Evolutionary conservation across 2,113 vertebrate genomes (phyloP).

Genomic region (Euleptes europaea): DNA sequence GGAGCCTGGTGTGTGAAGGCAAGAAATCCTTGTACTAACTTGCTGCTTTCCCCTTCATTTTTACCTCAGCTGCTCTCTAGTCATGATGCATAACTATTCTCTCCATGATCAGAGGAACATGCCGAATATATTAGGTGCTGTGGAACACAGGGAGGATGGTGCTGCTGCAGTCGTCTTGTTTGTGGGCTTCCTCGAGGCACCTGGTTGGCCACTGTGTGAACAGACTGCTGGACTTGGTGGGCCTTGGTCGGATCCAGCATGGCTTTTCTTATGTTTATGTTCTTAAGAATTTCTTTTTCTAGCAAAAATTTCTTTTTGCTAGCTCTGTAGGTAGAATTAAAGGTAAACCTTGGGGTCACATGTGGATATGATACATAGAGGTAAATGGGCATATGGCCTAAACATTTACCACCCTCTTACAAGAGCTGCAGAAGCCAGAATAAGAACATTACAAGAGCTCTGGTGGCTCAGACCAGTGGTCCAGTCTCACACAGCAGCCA

Average conservation of each 20-base stretch:
- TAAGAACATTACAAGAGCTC: not conserved
- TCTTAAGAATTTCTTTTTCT: not conserved
- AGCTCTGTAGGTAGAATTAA: not conserved
- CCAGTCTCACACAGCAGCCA: no score
- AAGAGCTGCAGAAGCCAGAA: not conserved
- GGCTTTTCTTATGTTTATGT: no score
- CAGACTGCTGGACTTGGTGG: no score
- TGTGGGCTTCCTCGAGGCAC: no score
- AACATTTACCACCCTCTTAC: not conserved
- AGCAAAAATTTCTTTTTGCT: not conserved
- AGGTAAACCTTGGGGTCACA: not conserved
- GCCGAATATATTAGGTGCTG: no score
- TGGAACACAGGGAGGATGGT: no score
- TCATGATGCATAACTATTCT: no score
- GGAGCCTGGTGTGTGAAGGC: not conserved
- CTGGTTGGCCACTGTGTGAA: no score
- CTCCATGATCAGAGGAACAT: no score
- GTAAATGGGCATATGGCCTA: not conserved
- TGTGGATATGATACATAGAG: not conserved
- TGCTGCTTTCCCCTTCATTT: not conserved
- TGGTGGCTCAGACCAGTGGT: no score
- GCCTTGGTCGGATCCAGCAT: no score
- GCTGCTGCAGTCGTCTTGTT: no score
- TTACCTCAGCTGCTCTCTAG: not conserved
- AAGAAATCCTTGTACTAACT: not conserved